Base-by-base conservation (phyloP, 2,888 invertebrate species). In the Cistogaster globosa region DNA sequence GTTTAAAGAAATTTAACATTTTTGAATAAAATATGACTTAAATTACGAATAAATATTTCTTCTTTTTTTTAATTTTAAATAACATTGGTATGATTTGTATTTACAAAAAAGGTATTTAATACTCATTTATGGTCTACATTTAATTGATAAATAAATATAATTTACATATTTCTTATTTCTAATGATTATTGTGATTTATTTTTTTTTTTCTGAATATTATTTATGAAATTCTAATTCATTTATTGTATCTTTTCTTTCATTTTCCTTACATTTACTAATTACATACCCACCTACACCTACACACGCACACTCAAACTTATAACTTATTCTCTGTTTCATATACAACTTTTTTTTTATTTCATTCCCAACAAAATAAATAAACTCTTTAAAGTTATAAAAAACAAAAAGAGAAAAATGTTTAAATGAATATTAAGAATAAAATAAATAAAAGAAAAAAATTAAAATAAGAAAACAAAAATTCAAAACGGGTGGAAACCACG, bases 401-500 rank as follows among this genome's bases (percentile, higher is more conserved):
- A 75, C 42, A 55, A 26, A 69, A 58, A 81, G 38, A 20, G 38
- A 26, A 74, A 22, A 57, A 42, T 26, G 26, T 26, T 26, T 26
- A 68, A 62, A 53, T 53, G 38, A 55, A 42, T 42, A 42, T 42
- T 42, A 20, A 58, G 65, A 32, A 60, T 36, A 42, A 72, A 5
- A 22, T 67, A 55, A 5, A 22, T 67, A 55, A 55, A 71, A 77
- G 51, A 38, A 8, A 60, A 20, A 58, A 63, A 48, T 38, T 62
- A 58, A 42, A 53, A 63, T 7, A 67, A 45, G 53, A 76, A 68
- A 84, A 75, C 53, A 78, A 78, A 78, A 78, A 55, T 65, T 68
- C 63, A 82, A 82, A 82, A 82, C 82, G 85, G 85, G 82, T 82
- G 82, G 78, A 82, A 78, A 75, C 78, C 78, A 85, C 85, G 85